Conservation (phyloP, 2,113 vertebrate genomes). For the Myanophis thanlyinensis region DNA sequence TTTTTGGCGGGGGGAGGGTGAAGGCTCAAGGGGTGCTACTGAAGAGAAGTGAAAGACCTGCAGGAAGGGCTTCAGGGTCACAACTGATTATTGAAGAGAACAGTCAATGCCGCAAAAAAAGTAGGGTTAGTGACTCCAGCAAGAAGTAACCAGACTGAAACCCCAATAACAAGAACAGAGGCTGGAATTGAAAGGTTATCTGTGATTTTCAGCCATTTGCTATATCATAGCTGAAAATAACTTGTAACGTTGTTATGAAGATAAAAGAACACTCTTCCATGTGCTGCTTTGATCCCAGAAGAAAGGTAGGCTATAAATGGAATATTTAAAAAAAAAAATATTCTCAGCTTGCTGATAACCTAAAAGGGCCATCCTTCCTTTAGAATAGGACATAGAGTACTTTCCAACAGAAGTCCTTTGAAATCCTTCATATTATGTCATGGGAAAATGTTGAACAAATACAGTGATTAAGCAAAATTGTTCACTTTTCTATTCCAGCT, state of each 20-base stretch:
- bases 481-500: conserved; percentile 53
- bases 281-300: background rate
- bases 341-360: background rate
- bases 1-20: background rate
- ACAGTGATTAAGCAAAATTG: conserved; percentile 53
- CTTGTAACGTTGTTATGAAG: background rate
- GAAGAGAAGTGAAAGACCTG: background rate
- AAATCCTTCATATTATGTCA: conserved; percentile 21
- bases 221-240: background rate
- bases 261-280: background rate
- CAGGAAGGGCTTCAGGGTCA: background rate
- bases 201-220: background rate
- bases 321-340: background rate
- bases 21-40: background rate
- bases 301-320: background rate
- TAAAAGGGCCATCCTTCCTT: background rate
- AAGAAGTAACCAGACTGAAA: background rate
- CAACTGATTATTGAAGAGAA: background rate
- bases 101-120: background rate
- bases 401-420: background rate
- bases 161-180: background rate
- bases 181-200: background rate
- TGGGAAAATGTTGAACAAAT: conserved; percentile 44
- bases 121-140: background rate
- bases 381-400: background rate